Percentiles rank a stretch among this genome's conserved stretches.
Conservation (phyloP, 64 coral and sea anemone species). For the Platygyra sinensis region DNA sequence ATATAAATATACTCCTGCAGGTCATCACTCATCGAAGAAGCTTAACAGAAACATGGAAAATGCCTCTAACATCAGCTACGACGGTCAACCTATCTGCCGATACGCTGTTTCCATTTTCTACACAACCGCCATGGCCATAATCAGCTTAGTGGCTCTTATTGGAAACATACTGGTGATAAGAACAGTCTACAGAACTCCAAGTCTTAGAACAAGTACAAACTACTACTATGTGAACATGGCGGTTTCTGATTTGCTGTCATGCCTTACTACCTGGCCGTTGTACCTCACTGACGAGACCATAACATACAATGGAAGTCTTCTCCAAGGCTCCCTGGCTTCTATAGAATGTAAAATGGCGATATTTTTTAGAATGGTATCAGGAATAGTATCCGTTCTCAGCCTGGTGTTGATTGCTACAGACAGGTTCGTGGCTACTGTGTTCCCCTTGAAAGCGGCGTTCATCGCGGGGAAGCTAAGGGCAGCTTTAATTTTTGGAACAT, state of each 20-base stretch:
- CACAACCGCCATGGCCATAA: background rate
- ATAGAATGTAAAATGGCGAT: background rate
- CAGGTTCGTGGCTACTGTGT: conserved; percentile 18
- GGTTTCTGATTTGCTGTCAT: background rate
- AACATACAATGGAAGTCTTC: background rate
- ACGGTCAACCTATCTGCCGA: background rate
- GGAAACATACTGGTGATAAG: background rate
- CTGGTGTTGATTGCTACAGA: conserved; percentile 15
- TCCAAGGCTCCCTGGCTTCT: background rate
- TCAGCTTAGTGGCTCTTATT: background rate
- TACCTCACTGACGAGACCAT: conserved; percentile 14
- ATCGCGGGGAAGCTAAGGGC: background rate
- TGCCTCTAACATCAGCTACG: background rate
- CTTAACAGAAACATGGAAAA: background rate
- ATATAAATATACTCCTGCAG: no score
- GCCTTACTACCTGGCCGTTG: background rate
- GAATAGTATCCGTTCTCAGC: background rate
- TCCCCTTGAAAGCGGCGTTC: background rate
- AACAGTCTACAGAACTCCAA: conserved; percentile 11
- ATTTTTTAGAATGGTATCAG: background rate
- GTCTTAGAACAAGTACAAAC: conserved; percentile 20
- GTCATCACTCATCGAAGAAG: no score
- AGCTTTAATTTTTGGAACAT: background rate
- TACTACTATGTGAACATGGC: conserved; percentile 38
- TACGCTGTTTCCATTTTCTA: background rate